These are phyloP conservation scores for Laticauda laticaudata DNA, from an alignment of 2,113 vertebrate genomes.

Conservation along the genomic window DNA sequence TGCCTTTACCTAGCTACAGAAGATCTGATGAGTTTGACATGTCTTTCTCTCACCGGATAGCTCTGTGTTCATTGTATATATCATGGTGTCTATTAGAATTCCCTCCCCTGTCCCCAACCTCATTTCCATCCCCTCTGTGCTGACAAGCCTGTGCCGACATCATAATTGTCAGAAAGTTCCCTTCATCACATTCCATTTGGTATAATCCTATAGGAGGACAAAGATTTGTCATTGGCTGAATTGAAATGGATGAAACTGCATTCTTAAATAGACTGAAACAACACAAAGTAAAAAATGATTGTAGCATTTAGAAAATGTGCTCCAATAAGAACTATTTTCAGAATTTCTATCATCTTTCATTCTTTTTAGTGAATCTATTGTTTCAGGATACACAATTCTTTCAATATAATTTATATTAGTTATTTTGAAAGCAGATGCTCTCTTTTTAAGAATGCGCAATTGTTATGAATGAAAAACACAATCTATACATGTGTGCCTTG, in stretches of 20 bases:
- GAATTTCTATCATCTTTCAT: constrained; percentile 69
- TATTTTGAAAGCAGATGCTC: constrained; percentile 61
- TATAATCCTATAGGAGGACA: constrained; percentile 79
- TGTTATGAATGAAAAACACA: constrained; percentile 73
- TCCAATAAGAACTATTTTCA: constrained; percentile 74
- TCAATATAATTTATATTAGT: constrained; percentile 79
- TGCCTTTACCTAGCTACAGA: constrained; percentile 76
- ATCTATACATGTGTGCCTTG: constrained; percentile 64
- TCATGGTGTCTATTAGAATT: constrained; percentile 83
- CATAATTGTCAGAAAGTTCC: constrained; percentile 81
- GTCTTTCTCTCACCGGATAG: constrained; percentile 78
- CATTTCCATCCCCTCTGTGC: constrained; percentile 78
- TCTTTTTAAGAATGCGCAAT: constrained; percentile 32
- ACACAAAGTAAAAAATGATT: constrained; percentile 67
- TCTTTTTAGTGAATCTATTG: constrained; percentile 58
- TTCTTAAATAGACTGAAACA: constrained; percentile 77
- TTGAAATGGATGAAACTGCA: constrained; percentile 76
- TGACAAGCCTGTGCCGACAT: constrained; percentile 76
- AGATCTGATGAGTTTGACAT: constrained; percentile 88
- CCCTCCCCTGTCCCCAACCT: constrained; percentile 76
- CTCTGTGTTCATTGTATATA: constrained; percentile 75
- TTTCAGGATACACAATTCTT: constrained; percentile 59
- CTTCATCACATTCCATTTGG: constrained; percentile 83
- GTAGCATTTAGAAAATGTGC: constrained; percentile 68
- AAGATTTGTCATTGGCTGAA: constrained; percentile 78